Evolutionary conservation across 2,113 vertebrate species (phyloP), one percentile per base, ranked within the genome.

Genomic region (Caranx melampygus): DNA sequence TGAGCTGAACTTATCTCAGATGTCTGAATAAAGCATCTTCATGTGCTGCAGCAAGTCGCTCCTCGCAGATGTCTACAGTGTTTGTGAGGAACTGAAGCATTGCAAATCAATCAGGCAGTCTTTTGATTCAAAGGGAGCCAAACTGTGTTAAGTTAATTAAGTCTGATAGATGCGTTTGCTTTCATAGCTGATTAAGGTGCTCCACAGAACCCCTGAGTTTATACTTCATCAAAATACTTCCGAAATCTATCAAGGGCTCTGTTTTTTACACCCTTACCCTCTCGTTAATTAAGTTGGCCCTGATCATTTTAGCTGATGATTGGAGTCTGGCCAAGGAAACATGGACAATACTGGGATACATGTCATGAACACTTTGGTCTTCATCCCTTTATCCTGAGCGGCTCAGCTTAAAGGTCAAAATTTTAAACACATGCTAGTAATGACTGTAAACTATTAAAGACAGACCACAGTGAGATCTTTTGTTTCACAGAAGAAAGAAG

Each of bases 111-210:
- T 81, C 87, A 68, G 90, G 83, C 90, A 81, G 89, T 45, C 61
- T 87, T 92, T 85, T 85, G 90, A 92, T 90, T 92, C 89, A 92
- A 91, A 91, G 75, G 81, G 85, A 82, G 88, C 87, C 91, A 94
- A 88, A 91, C 42, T 92, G 78, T 83, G 87, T 93, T 90, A 86
- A 92, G 81, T 80, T 90, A 94, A 95, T 94, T 85, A 88, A 91
- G 76, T 87, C 86, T 91, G 86, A 94, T 91, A 83, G 92, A 89
- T 82, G 91, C 88, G 91, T 94, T 94, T 94, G 93, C 92, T 94
- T 95, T 95, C 90, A 91, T 87, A 90, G 87, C 90, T 91, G 92
- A 94, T 94, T 93, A 94, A 93, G 89, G 89, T 88, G 92, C 91
- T 90, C 79, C 70, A 86, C 83, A 87, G 81, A 92, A 90, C 83